These are phyloP conservation scores for Tetrapedia diversipes DNA, from an alignment of 2,888 invertebrate genomes.

Conservation along the genomic window DNA sequence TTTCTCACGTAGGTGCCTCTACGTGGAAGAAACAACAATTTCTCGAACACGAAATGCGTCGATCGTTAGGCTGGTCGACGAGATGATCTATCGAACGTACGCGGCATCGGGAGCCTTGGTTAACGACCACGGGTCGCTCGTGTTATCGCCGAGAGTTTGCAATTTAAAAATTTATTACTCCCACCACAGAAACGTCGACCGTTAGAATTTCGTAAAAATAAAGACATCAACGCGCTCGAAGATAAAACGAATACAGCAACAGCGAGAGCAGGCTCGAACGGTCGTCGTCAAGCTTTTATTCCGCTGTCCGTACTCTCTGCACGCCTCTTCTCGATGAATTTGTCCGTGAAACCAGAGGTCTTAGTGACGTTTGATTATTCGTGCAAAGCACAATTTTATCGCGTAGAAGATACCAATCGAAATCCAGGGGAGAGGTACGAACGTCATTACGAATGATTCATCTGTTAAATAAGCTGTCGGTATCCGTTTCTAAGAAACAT, in stretches of 20 bases:
- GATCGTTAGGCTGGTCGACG: not conserved
- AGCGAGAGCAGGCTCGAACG: not conserved
- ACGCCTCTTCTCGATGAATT: not conserved
- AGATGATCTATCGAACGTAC: slow-evolving; percentile 1
- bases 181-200: not conserved
- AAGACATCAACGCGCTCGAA: not conserved
- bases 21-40: not conserved
- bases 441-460: slow-evolving; percentile 51
- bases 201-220: not conserved
- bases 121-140: slow-evolving; percentile 4
- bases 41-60: not conserved
- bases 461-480: slow-evolving; percentile 23
- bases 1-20: not conserved
- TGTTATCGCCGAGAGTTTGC: slow-evolving; percentile 15
- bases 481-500: slow-evolving; percentile 25
- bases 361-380: not conserved
- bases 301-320: too few species aligned
- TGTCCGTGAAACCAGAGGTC: not conserved
- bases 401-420: slow-evolving; percentile 17
- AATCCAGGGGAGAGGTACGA: slow-evolving; percentile 25
- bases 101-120: not conserved
- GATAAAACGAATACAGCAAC: not conserved
- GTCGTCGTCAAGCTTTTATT: not conserved
- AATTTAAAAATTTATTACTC: slow-evolving; percentile 17
- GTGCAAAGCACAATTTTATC: slow-evolving; percentile 1